Evolutionary conservation across 2,113 vertebrate species (phyloP), one percentile per base, ranked within the genome.

Genomic region (Sigmodon hispidus): DNA sequence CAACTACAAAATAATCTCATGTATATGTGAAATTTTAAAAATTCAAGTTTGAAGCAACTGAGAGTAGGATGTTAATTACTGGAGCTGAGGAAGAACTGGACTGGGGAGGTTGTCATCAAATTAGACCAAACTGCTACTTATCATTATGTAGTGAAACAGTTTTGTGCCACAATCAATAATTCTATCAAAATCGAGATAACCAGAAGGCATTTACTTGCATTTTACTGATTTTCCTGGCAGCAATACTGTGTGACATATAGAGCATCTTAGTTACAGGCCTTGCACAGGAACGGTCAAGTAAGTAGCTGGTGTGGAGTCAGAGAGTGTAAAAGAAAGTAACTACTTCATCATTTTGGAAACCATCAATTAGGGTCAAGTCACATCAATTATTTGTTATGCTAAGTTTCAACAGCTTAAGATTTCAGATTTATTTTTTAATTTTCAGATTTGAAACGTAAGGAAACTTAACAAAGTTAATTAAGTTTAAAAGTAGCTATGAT

Each of bases 401-500:
- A 93, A 57, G 31, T 65, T 55, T 89, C 2, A 94, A n/a, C 79
- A 79, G 36, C 17, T 87, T 84, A 50, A 4, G 48, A 61, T 55
- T 89, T 92, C 81, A 93, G 7, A 93, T 55, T 77, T 10, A n/a
- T 88, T 90, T 29, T 63, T 59, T 36, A 92, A 43, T 65, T 89
- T 69, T 63, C 79, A 84, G 26, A 59, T 86, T 63, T 89, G 4
- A 34, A 93, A 93, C 73, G 50, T 13, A 76, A 72, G 10, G 81
- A 81, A 95, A 86, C 22, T 80, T 19, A 40, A 93, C 0, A 50
- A 83, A 59, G 17, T 36, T 55, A 29, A 59, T 73, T 69, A 40
- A 57, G 21, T 57, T 73, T 73, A 75, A 85, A 93, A 73, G 43
- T 69, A 77, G 10, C 36, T 93, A 6, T 55, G 55, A 55, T 87